Base-by-base conservation (phyloP, 2,113 vertebrate genomes). In the Ancistrus triradiatus region DNA sequence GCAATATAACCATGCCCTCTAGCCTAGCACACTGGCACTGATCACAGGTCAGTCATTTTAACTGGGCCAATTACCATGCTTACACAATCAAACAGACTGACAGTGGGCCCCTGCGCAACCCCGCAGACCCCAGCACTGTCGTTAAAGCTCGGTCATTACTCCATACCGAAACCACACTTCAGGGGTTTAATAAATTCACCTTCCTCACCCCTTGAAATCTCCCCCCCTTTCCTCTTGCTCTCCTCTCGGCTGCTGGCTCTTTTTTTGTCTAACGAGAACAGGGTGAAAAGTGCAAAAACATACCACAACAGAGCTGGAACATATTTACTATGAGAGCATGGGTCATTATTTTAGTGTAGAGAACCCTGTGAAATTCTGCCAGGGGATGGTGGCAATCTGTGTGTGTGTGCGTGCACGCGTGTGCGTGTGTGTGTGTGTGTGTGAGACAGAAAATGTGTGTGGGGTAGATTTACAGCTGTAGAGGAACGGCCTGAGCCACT, bases 201-300 rank as follows among this genome's bases (percentile, higher is more conserved):
- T 66, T 60, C 56, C 60, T 73, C 48, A 69, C 71, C 56, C 63
- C 61, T 73, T 49, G 63, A 73, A 73, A 73, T 63, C 48, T 48
- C 48, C 55, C 53, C 66, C 61, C 51, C 17, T 53, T 44, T 42
- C 40, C 58, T 52, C 37, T 57, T 22, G 3, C 58, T 28, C 37
- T 53, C 31, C 44, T 33, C 55, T 17, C 38, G 21, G 49, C 17
- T 55, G 40, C 43, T 61, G 22, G 3, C 40, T 53, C 50, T 50
- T 66, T 72, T 59, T 72, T 66, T 63, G 69, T 71, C 58, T 69
- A 74, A 77, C 55, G 67, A 75, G 68, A 61, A 57, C 59, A 71
- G 78, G 78, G 78, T 80, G 78, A 77, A 80, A 80, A 80, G 78
- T 75, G 73, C 75, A 79, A 75, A 79, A 77, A 77, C 73, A 67